Evolutionary conservation across 92 coral and sea anemone genomes (phyloP), one percentile per base, ranked within the genome.

Genomic region (Ricordea florida): DNA sequence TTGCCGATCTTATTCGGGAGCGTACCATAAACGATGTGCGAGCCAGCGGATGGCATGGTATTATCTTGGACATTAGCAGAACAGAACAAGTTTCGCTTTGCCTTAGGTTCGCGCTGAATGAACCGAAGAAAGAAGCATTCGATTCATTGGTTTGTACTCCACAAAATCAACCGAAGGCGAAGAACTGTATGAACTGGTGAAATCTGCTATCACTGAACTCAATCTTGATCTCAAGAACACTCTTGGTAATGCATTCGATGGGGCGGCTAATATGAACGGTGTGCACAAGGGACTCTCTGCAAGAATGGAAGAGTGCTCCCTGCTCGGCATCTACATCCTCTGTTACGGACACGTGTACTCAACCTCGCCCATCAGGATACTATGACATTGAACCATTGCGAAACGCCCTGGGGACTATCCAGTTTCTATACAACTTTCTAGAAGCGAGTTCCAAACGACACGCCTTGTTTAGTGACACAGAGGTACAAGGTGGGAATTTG

Each of bases 301-400:
- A 63, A 36, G 69, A 33, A 79, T 79, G 78, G 62, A 66, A 66
- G 84, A 78, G 31, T 78, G 69, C 59, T 78, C 37, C 28, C 60
- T 64, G n/a, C 48, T n/a, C 9, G 47, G 60, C 10, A 51, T 78
- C 23, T 66, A 66, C 42, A 67, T 56, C 22, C 84, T 65, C 42
- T 78, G 76, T 52, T 78, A 78, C 69, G 76, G 66, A 37, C 84
- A 78, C 55, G n/a, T n/a, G 42, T 66, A 15, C 69, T 78, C 35
- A 78, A 66, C 32, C 43, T 78, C 30, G 84, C 69, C 29, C 67
- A 65, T 40, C 74, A 78, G 49, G 77, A 78, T 53, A 78, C 84
- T 20, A 68, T 69, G 85, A 79, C 78, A 49, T 44, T 37, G 40
- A 58, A n/a, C n/a, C n/a, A n/a, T n/a, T n/a, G n/a, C n/a, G n/a